Conservation (phyloP, 2,888 invertebrate genomes). For the Charanyca ferruginea region DNA sequence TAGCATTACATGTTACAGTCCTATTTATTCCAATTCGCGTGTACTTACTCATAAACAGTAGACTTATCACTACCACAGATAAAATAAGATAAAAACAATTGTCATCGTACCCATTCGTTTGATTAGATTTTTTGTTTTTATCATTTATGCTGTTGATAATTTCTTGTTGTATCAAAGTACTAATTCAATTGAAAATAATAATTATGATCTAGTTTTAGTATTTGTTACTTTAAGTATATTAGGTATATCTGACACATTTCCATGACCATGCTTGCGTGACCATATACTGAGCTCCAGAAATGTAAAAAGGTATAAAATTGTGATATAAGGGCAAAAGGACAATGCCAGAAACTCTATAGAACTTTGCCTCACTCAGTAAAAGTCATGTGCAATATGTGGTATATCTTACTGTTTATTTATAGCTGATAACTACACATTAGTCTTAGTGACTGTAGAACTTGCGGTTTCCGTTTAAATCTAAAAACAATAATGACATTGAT, state of each 20-base stretch:
- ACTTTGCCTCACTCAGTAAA: too few species aligned
- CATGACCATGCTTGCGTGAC: background rate
- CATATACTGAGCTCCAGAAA: background rate
- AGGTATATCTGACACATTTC: background rate
- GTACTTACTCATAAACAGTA: conserved; percentile 23
- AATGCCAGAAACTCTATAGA: too few species aligned
- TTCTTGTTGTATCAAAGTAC: conserved; percentile 8
- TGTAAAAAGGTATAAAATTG: too few species aligned
- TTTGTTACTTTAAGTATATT: background rate
- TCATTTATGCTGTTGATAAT: conserved; percentile 10
- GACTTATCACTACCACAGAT: conserved; percentile 44
- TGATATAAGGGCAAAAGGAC: too few species aligned
- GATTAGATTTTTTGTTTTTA: conserved; percentile 35
- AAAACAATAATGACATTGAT: too few species aligned
- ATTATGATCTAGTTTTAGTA: background rate
- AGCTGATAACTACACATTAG: too few species aligned
- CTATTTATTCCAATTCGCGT: conserved; percentile 6
- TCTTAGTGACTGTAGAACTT: too few species aligned
- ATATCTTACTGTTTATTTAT: too few species aligned
- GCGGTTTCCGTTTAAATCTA: too few species aligned
- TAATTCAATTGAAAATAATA: background rate
- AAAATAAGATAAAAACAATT: conserved; percentile 40
- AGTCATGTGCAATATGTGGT: too few species aligned
- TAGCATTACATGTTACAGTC: conserved; percentile 2
- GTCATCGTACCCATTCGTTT: conserved; percentile 17